Evolutionary conservation across 2,797 vertebrate species (phyloP).

Genomic region (Telmatherina bonti): DNA sequence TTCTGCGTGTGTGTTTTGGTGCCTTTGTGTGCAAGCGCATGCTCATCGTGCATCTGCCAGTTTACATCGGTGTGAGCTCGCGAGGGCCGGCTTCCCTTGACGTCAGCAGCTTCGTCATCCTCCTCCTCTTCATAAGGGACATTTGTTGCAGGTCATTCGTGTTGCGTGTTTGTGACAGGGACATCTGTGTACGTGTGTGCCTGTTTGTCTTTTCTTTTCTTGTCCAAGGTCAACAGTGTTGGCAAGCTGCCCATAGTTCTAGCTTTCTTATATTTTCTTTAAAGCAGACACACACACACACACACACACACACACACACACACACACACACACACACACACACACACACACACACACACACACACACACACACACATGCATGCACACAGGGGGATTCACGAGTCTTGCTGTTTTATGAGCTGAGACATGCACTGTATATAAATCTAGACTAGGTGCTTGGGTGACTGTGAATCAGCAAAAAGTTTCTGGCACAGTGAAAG

Average conservation of each 20-base stretch:
- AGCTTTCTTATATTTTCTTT: constrained; percentile 42
- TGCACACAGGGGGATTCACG: not conserved
- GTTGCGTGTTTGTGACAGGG: constrained; percentile 38
- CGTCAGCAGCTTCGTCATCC: constrained; percentile 52
- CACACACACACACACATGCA: constrained; percentile 1
- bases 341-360: constrained; percentile 10
- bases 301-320: constrained; percentile 2
- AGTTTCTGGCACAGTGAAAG: constrained; percentile 4
- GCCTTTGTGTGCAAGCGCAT: not conserved
- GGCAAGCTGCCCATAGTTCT: constrained; percentile 39
- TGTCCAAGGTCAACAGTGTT: constrained; percentile 55
- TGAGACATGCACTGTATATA: not conserved
- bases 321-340: not conserved
- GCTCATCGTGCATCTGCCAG: not conserved
- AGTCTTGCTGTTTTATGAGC: constrained; percentile 5
- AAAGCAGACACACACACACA: constrained; percentile 5
- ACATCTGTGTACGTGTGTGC: constrained; percentile 36
- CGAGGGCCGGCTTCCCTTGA: constrained; percentile 23
- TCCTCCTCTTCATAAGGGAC: constrained; percentile 43
- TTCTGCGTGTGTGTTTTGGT: constrained; percentile 1
- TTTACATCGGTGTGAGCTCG: not conserved
- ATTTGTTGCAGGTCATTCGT: constrained; percentile 55
- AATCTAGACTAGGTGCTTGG: not conserved
- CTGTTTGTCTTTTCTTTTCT: constrained; percentile 15
- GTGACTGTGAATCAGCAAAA: constrained; percentile 33